Evolutionary conservation across 2,797 vertebrate species (phyloP).

Genomic region (Pangasius djambal): DNA sequence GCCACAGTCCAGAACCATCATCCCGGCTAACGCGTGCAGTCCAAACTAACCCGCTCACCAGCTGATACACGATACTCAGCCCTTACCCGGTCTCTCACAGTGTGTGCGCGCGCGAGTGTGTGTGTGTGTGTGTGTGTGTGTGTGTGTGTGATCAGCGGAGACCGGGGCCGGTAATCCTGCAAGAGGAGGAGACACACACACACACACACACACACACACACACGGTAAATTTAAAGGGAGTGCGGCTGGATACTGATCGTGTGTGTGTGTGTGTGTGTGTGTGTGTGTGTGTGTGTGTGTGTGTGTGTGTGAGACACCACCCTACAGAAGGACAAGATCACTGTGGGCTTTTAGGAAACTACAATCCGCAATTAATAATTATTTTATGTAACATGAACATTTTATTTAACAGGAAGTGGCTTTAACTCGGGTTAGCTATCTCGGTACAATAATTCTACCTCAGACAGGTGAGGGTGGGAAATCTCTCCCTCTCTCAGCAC

Average conservation of each 20-base stretch:
- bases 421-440: not conserved
- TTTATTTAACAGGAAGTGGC: not conserved
- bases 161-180: slow-evolving; percentile 21
- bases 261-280: not conserved
- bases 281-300: not conserved
- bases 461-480: not conserved
- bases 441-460: not conserved
- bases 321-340: not conserved
- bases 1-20: not conserved
- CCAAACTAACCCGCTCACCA: not conserved
- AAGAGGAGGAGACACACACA: slow-evolving; percentile 30
- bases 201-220: slow-evolving; percentile 15
- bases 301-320: not conserved
- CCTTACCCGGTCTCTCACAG: not conserved
- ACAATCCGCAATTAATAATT: not conserved
- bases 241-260: not conserved
- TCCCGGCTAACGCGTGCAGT: not conserved
- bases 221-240: slow-evolving; percentile 11
- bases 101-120: not conserved
- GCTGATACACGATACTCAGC: slow-evolving; percentile 10
- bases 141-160: slow-evolving; percentile 23
- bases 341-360: not conserved
- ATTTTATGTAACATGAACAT: not conserved
- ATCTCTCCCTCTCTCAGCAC: not conserved
- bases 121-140: slow-evolving; percentile 17